phyloP scores from a whole-genome alignment of 2,113 vertebrate genomes.

The Hypanus sabinus region DNA sequence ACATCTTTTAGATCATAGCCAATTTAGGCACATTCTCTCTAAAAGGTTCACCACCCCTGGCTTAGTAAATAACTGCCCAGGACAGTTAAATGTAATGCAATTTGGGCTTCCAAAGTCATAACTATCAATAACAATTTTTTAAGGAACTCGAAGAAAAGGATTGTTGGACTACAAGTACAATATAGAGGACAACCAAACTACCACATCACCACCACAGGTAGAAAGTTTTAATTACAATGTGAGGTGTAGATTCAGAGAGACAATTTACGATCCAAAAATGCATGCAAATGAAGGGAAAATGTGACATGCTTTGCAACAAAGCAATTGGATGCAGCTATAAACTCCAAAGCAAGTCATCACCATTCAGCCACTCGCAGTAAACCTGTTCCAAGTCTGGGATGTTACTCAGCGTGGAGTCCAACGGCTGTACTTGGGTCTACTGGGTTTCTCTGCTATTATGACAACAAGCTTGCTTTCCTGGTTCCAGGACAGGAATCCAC shows the following conservation, averaged over 20 bases:
- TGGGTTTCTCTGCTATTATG: no score
- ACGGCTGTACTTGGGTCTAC: no score
- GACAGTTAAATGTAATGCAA: background rate
- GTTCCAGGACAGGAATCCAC: no score
- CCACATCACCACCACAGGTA: background rate
- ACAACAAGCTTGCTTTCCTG: no score
- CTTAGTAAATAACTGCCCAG: background rate
- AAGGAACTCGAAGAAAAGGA: background rate
- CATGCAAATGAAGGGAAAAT: background rate
- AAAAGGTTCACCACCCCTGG: no score
- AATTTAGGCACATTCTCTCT: no score
- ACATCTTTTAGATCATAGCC: no score
- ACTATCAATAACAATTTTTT: background rate
- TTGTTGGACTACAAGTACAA: background rate
- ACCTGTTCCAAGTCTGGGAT: no score
- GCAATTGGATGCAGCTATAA: no score
- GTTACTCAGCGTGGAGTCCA: no score
- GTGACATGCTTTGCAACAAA: background rate
- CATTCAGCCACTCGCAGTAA: no score
- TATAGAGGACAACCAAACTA: background rate
- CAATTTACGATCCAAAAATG: background rate
- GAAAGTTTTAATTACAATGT: background rate
- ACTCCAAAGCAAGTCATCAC: no score
- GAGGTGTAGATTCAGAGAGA: background rate
- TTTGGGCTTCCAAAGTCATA: background rate